These are phyloP conservation scores for Cyphomyrus discorhynchus DNA, from an alignment of 2,113 vertebrate species.

Conservation along the genomic window DNA sequence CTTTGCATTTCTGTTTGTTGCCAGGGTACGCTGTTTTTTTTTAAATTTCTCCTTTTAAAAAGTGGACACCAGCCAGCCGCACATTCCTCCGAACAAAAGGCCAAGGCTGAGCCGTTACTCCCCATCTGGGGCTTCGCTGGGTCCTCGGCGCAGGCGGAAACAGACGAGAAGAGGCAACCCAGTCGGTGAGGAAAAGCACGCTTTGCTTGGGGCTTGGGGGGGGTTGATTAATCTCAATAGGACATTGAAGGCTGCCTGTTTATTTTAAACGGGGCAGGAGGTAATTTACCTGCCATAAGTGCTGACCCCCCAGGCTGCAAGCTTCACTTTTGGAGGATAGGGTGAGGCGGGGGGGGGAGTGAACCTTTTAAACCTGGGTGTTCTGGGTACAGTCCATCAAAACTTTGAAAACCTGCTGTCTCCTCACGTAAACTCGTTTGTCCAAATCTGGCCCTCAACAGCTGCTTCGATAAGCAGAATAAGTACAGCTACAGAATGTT, in stretches of 20 bases:
- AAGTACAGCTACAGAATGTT: background rate
- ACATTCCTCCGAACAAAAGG: slow-evolving; percentile 23
- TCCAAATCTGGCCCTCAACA: background rate
- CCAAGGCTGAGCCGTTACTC: slow-evolving; percentile 13
- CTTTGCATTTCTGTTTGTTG: background rate
- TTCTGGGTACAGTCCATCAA: background rate
- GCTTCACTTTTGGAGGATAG: background rate
- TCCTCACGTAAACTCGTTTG: background rate
- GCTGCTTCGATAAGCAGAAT: background rate
- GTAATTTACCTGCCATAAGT: slow-evolving; percentile 36
- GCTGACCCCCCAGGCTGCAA: background rate
- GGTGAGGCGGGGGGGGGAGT: no score
- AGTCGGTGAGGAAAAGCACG: slow-evolving; percentile 17
- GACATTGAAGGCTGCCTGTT: slow-evolving; percentile 29
- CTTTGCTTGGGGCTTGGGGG: background rate
- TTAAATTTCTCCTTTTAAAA: slow-evolving; percentile 6
- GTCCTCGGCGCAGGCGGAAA: slow-evolving; percentile 32
- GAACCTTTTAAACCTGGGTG: background rate
- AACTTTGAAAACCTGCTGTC: background rate
- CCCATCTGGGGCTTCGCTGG: slow-evolving; percentile 21
- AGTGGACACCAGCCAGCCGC: slow-evolving; percentile 21
- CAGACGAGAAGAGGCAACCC: slow-evolving; percentile 9
- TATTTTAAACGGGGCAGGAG: slow-evolving; percentile 1
- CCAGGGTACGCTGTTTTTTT: background rate
- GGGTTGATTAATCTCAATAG: background rate